Base-by-base conservation (phyloP, 2,797 vertebrate genomes). In the Rhadinocentrus ornatus region DNA sequence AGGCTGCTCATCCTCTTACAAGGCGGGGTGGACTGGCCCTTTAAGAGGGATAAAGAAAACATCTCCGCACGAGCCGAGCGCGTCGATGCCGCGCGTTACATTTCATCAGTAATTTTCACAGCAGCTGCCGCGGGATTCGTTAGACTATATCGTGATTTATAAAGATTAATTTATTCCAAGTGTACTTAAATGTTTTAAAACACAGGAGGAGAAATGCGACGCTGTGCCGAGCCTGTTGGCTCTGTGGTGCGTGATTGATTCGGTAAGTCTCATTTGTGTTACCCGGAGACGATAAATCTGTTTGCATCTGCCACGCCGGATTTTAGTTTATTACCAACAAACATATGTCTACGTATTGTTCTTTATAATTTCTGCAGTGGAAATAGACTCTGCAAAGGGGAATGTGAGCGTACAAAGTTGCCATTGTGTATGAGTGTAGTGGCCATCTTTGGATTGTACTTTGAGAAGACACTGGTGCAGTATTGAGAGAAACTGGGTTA, bases 391-490 rank as follows among this genome's bases (percentile, higher is more conserved):
- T 10, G 22, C 11, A 10, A 53, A 48, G 2, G 11, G 0, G 2
- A 6, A 32, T 66, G 54, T 57, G 32, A 35, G 55, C 18, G 58
- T 6, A 56, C 79, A 79, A 90, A 90, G 87, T 87, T 90, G 75
- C 64, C 70, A 22, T 71, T 83, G 86, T 89, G 77, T 82, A 32
- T 66, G 57, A 61, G 18, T 70, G 63, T 65, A 83, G 90, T 80
- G 77, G 90, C 91, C 91, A 92, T 93, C 89, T 92, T 91, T 92
- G 81, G 78, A 56, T 82, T 31, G 1, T 65, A 84, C 73, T 87
- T 77, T 75, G 62, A 63, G 15, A 39, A 35, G 66, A 78, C 67
- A 66, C 69, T 75, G 69, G 69, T 50, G 60, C 73, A 80, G 78
- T 56, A 71, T 62, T 50, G 26, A 50, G 59, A 71, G 56, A 39